Percentiles rank a stretch among this genome's conserved stretches.
phyloP scores from a whole-genome alignment of 2,797 vertebrate species.

The Percopsis omiscomaycus region DNA sequence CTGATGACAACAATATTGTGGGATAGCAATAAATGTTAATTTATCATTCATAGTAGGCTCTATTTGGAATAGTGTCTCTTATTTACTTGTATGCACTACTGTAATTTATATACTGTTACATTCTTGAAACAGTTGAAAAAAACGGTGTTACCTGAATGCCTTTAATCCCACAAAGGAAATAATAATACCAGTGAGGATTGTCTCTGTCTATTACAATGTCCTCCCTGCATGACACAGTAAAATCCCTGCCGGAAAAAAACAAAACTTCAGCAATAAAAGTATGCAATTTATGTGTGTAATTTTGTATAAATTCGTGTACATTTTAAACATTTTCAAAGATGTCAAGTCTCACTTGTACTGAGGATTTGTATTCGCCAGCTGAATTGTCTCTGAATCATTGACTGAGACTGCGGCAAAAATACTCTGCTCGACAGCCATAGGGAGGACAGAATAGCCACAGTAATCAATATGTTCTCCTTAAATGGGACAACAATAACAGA shows the following conservation, averaged over 20 bases:
- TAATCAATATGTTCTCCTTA: constrained; percentile 97
- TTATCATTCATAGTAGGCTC: not conserved
- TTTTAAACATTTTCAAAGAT: not conserved
- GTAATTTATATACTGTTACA: not conserved
- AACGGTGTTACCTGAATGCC: constrained; percentile 88
- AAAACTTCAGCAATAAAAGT: constrained; percentile 6
- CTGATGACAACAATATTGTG: constrained; percentile 67
- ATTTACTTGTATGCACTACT: not conserved
- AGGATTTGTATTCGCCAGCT: constrained; percentile 85
- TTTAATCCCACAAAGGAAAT: constrained; percentile 97
- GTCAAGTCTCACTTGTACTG: constrained; percentile 83
- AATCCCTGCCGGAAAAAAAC: constrained; percentile 83
- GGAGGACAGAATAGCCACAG: constrained; percentile 96
- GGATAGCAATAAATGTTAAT: not conserved
- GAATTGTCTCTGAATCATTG: constrained; percentile 77
- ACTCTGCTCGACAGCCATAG: constrained; percentile 95
- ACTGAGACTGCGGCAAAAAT: constrained; percentile 90
- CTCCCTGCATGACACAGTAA: constrained; percentile 74
- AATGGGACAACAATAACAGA: constrained; percentile 7
- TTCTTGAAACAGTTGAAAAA: not conserved
- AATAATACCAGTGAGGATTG: constrained; percentile 92
- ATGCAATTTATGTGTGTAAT: no score
- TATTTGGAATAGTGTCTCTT: not conserved
- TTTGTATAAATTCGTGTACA: not conserved
- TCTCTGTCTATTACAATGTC: constrained; percentile 86